Percentiles rank a stretch among this genome's conserved stretches.
These are phyloP conservation scores for Diplodus puntazzo DNA, from an alignment of 2,797 vertebrate genomes.

Conservation along the genomic window DNA sequence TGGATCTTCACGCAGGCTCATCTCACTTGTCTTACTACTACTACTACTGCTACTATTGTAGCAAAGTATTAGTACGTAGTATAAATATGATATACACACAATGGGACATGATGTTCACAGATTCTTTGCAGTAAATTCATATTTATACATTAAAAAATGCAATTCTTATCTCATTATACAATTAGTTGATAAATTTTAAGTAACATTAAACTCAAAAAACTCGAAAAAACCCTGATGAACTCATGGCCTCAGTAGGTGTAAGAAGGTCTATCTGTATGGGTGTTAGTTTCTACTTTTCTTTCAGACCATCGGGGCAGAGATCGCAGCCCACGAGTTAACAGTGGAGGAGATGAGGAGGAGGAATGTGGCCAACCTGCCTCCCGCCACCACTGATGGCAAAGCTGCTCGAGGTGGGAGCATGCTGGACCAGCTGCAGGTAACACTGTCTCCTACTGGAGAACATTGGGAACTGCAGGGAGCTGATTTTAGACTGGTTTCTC, in stretches of 20 bases:
- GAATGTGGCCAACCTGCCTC: conserved; percentile 85
- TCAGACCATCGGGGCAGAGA: conserved; percentile 94
- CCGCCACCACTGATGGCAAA: conserved; percentile 86
- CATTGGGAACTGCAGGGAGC: conserved; percentile 8
- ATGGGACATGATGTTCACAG: neutral
- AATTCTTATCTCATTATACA: neutral
- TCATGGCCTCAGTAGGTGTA: no score
- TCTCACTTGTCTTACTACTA: no score
- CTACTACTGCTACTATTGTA: no score
- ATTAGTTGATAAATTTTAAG: neutral
- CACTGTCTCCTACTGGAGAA: conserved; percentile 72
- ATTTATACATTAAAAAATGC: neutral
- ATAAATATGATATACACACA: neutral
- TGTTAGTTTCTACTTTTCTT: neutral
- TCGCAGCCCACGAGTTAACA: conserved; percentile 91
- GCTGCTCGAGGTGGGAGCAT: conserved; percentile 88
- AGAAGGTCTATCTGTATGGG: neutral
- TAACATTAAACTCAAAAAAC: neutral
- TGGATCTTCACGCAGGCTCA: neutral
- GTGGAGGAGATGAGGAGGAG: conserved; percentile 92
- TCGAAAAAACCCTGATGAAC: neutral
- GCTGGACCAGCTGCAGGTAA: conserved; percentile 94
- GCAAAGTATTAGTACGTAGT: neutral
- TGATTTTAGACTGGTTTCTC: neutral
- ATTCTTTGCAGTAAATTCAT: neutral